Evolutionary conservation across 2,113 vertebrate species (phyloP), one percentile per base, ranked within the genome.

Genomic region (Aix galericulata): DNA sequence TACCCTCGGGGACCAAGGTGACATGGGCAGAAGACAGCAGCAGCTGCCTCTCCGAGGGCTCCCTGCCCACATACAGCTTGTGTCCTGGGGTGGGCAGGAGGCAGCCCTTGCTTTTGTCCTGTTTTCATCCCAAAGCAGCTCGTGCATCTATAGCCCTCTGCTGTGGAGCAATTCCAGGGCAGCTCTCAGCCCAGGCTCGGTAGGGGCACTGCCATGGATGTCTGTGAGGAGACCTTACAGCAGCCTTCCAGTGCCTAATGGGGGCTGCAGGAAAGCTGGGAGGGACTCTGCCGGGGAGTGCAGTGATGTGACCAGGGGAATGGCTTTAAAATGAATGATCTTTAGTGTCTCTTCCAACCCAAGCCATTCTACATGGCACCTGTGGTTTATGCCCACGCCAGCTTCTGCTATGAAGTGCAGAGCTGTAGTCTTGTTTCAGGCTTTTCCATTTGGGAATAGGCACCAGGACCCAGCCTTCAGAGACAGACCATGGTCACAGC

Each of bases 331-430:
- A 40, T 40, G 40, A 40, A 40, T 13, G 40, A 40, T 40, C 40
- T 40, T 40, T 40, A 40, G 40, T 12, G 40, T 40, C 40, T 13
- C 40, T 16, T 44, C 46, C 46, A 22, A 22, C 46, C 20, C 13
- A 17, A 18, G 60, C 4, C 38, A 25, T 34, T 63, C 29, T 48
- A n/a, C 8, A 0, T 1, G 2, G 1, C 15, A 6, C 7, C 6
- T 5, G 53, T n/a, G 38, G 18, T 8, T 58, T 66, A 13, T n/a
- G 44, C 31, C 48, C 2, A 0, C 36, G 58, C 13, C 64, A 63
- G 46, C 53, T 52, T 62, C 20, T 13, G 16, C 2, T 62, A 27
- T 17, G 53, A 73, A 11, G 15, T 11, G 31, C 1, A 1, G 66
- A 87, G 62, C 79, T 83, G 25, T 31, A 15, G 20, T 11, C 62